Base-by-base conservation (phyloP, 2,797 vertebrate genomes). In the Pogonophryne albipinna region DNA sequence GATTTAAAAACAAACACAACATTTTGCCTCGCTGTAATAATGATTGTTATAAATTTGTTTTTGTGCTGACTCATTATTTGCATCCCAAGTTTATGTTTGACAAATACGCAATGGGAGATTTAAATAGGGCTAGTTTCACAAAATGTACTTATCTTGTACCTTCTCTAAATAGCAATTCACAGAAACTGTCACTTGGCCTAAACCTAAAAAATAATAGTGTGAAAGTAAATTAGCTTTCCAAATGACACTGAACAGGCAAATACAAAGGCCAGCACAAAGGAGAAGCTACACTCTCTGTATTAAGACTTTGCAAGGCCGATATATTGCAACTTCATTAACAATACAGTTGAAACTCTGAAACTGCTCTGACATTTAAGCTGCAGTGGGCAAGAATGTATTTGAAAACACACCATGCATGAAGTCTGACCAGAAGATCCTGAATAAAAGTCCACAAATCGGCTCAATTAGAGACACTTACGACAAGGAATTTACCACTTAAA, bases 171-270 rank as follows among this genome's bases (percentile, higher is more conserved):
- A 45, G 47, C 49, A 64, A 63, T 69, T 79, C 63, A 57, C 5
- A 67, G 52, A 63, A 79, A 62, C 56, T 72, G 79, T 71, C 82
- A 72, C 68, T 72, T 70, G 53, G 68, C 64, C 71, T 69, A 64
- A 75, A 70, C 41, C 65, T 78, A 78, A 55, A 14, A 71, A 6
- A 71, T 78, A 55, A 57, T 49, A 79, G 59, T 67, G 67, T 86
- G 83, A 85, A 87, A 87, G 88, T 88, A 90, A 93, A 92, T 94
- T 92, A 85, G 83, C 68, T 80, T 80, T 76, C 57, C 62, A 66
- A 69, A 62, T 74, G 83, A 87, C 75, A 79, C 76, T 13, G 64
- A 84, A 66, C 56, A 64, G 73, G 60, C 46, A 66, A 62, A 83
- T 74, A 67, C 88, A 38, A 89, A 86, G 85, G 64, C 65, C 65